Conservation (phyloP, 2,113 vertebrate species). For the Brachionichthys hirsutus region DNA sequence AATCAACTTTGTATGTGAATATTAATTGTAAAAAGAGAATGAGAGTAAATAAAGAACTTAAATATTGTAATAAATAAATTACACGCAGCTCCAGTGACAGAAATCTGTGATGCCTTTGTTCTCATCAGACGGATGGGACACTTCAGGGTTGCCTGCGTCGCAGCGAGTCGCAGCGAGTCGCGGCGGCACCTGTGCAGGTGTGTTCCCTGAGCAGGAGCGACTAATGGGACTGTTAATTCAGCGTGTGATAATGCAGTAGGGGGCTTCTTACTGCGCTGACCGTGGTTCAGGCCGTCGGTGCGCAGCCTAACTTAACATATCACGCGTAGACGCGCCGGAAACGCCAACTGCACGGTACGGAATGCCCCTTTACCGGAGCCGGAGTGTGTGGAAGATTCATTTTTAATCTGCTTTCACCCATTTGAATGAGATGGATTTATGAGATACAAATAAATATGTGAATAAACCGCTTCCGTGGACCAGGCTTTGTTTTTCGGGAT, state of each 20-base stretch:
- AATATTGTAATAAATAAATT: conserved; percentile 61
- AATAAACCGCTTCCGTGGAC: conserved; percentile 42
- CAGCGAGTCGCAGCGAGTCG: not conserved
- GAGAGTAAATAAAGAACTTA: conserved; percentile 57
- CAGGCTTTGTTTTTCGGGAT: conserved; percentile 1
- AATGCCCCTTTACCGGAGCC: conserved; percentile 67
- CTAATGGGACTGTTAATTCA: not conserved
- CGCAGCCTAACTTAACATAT: conserved; percentile 75
- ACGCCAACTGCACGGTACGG: conserved; percentile 75
- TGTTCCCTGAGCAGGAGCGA: not conserved
- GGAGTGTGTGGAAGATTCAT: conserved; percentile 73
- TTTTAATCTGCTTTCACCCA: conserved; percentile 74
- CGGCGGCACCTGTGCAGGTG: conserved; percentile 1
- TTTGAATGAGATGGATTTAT: conserved; percentile 75
- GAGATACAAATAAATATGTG: conserved; percentile 63
- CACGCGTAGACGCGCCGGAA: conserved; percentile 80
- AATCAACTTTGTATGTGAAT: conserved; percentile 65
- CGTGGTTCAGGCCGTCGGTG: conserved; percentile 26
- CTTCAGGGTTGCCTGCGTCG: conserved; percentile 29
- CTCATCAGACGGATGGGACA: conserved; percentile 52
- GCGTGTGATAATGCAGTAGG: not conserved
- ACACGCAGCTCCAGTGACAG: conserved; percentile 52
- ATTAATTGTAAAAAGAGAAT: conserved; percentile 63
- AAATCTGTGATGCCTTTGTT: conserved; percentile 74
- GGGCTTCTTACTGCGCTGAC: not conserved